Conservation (phyloP, 2,113 vertebrate species). For the Anguilla japonica region DNA sequence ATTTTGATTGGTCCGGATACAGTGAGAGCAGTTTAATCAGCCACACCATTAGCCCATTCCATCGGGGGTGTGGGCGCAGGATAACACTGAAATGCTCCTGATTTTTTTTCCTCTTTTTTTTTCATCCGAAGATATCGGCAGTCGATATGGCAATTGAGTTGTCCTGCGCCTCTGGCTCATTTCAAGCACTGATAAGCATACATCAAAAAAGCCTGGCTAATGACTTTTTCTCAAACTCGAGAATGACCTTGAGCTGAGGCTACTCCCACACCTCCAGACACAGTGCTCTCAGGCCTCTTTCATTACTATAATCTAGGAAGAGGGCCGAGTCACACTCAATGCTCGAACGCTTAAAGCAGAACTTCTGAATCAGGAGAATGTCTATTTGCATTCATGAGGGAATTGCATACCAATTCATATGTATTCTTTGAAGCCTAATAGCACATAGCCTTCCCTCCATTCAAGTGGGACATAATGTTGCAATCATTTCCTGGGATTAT, state of each 20-base stretch:
- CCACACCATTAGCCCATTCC: background rate
- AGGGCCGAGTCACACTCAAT: background rate
- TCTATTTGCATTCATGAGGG: background rate
- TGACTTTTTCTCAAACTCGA: background rate
- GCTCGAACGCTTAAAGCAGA: background rate
- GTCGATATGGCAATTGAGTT: slow-evolving; percentile 22
- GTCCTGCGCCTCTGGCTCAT: slow-evolving; percentile 2
- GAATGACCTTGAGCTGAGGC: slow-evolving; percentile 1
- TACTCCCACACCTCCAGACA: background rate
- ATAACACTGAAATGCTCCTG: background rate
- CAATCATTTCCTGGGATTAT: background rate
- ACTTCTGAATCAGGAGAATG: background rate
- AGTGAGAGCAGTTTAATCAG: background rate
- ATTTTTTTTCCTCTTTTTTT: background rate
- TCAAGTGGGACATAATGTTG: background rate
- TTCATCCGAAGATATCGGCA: slow-evolving; percentile 1
- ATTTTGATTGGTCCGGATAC: background rate
- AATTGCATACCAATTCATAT: background rate
- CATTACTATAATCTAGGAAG: background rate
- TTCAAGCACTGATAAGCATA: slow-evolving; percentile 13
- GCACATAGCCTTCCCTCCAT: background rate
- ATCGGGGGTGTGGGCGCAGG: background rate
- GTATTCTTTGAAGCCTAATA: background rate
- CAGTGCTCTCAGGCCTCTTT: background rate
- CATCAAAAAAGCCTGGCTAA: background rate